Base-by-base conservation (phyloP, 2,797 vertebrate genomes). In the Sarcophilus harrisii region DNA sequence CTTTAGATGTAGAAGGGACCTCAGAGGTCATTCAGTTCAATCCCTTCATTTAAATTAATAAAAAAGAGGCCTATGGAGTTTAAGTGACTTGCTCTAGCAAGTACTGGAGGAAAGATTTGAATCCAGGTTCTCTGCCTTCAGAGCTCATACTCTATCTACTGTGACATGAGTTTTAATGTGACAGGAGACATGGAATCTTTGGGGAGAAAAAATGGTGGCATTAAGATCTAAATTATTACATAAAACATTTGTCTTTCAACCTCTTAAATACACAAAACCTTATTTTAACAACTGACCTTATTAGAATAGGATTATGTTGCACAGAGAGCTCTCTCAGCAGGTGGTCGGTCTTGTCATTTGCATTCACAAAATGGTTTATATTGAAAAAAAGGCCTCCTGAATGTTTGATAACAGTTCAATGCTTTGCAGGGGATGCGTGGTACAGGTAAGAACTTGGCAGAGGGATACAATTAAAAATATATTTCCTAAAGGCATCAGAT, bases 401-500 rank as follows among this genome's bases (percentile, higher is more conserved):
- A 95, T 59, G 94, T 27, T 93, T 96, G 92, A 96, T 30, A 60
- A 96, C 62, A 92, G 92, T 55, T 89, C 81, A 62, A 91, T 30
- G 55, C 94, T 96, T 95, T 14, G 18, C 21, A 60, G 62, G 96
- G 73, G 66, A 57, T 55, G 28, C 49, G 49, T 38, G 29, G 92
- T 95, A 81, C 94, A 97, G 97, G 95, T 93, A 93, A 96, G 92
- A 97, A 89, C 18, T 73, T 45, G 66, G 91, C 96, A 96, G 97
- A 98, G 96, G 96, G 95, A 97, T 97, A 94, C 90, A 95, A 97
- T 96, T 96, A 97, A 96, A 96, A n/a, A 96, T 55, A 52, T 2
- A 0, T 93, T 97, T 95, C 92, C 94, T 97, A 58, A 95, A 96
- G 97, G 58, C 55, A 93, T 81, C 93, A 81, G 97, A 45, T 29